These are phyloP conservation scores for Drosophila sturtevanti DNA, from an alignment of 1,140 invertebrate genomes.

Conservation along the genomic window DNA sequence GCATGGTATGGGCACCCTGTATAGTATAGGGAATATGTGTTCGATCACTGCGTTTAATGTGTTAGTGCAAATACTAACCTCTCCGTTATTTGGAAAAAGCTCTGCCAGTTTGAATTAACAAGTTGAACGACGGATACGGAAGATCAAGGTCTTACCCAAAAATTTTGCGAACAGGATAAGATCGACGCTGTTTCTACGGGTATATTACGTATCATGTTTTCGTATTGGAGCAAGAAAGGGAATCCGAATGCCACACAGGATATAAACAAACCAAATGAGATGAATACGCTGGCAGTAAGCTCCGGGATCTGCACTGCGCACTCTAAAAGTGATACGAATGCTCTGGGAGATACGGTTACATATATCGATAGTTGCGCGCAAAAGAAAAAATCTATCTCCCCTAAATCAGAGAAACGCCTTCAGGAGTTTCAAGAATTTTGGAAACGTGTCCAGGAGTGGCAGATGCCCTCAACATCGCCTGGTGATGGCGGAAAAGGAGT, in stretches of 20 bases:
- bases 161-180: slow-evolving; percentile 2
- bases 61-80: not conserved
- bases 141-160: slow-evolving; percentile 57
- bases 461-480: slow-evolving; percentile 47
- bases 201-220: slow-evolving; percentile 46
- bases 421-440: slow-evolving; percentile 69
- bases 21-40: not conserved
- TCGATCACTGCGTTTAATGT: not conserved
- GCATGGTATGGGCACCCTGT: not conserved
- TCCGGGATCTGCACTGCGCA: not conserved
- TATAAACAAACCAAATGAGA: not conserved
- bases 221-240: slow-evolving; percentile 60
- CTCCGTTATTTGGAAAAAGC: not conserved
- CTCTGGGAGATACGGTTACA: not conserved
- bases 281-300: not conserved
- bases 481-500: not conserved
- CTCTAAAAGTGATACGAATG: not conserved
- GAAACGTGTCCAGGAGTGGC: slow-evolving; percentile 56
- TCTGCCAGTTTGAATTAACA: slow-evolving; percentile 23
- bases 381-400: not conserved
- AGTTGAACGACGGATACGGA: slow-evolving; percentile 19
- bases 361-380: not conserved
- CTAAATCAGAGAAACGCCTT: slow-evolving; percentile 18
- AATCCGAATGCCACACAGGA: not conserved
- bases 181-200: not conserved